Base-by-base conservation (phyloP, 2,797 vertebrate genomes). In the Leuciscus waleckii region DNA sequence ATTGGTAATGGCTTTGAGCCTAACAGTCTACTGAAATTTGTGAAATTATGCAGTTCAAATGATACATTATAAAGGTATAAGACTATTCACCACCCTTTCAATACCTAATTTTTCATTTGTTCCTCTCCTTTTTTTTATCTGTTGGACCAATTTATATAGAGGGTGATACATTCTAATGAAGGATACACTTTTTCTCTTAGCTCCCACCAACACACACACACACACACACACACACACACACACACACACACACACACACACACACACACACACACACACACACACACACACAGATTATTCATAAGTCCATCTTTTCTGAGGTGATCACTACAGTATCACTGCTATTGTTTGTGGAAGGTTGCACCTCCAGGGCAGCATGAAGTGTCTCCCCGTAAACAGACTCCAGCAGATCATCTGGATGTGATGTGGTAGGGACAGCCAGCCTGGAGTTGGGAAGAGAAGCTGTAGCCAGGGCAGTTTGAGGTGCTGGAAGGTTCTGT, bases 391-490 rank as follows among this genome's bases (percentile, higher is more conserved):
- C 93, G 93, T 96, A 99, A 90, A 94, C 94, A 3, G 96, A 94
- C 92, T 99, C 97, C 89, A 99, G 95, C 86, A 96, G 95, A 91
- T 94, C 95, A 85, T 97, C 96, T 82, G 97, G 92, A 67, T 95
- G 91, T 37, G 94, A 93, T 5, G 5, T 91, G 88, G 84, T 91
- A 76, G 54, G 89, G 35, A 75, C 85, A 41, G 49, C 79, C 7
- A 71, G 65, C 10, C 17, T 65, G 9, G 86, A 73, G 70, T 89
- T 89, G 58, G 91, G 79, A 78, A 90, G 85, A 10, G 75, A 35
- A 13, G 71, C 85, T 4, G 85, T 71, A 49, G 89, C 32, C 3
- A 2, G 35, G 41, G 29, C 39, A 13, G 87, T 63, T 3, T 87
- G 91, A 0, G 87, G 56, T 63, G 78, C 65, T 51, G 43, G 80